Conservation (phyloP, 2,113 vertebrate genomes). For the Sus scrofa region T2T-Sscrofa CM000829.6:69912501-69913000, state of each 20-base stretch:
- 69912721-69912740: background rate
- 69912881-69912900: background rate
- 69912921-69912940: background rate
- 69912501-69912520: background rate
- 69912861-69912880: background rate
- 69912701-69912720: background rate
- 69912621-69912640: background rate
- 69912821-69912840: background rate
- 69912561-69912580: background rate
- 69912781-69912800: background rate
- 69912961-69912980: background rate
- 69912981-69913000: background rate
- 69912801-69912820: background rate
- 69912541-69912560: background rate
- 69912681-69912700: background rate
- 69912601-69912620: background rate
- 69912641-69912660: background rate
- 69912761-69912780: background rate
- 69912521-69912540: slow-evolving; percentile 8
- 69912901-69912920: background rate
- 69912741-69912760: background rate
- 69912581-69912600: background rate
- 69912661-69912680: background rate
- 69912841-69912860: background rate
- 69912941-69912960: background rate